phyloP scores from a whole-genome alignment of 2,888 invertebrate genomes.

The Callimorpha dominula region DNA sequence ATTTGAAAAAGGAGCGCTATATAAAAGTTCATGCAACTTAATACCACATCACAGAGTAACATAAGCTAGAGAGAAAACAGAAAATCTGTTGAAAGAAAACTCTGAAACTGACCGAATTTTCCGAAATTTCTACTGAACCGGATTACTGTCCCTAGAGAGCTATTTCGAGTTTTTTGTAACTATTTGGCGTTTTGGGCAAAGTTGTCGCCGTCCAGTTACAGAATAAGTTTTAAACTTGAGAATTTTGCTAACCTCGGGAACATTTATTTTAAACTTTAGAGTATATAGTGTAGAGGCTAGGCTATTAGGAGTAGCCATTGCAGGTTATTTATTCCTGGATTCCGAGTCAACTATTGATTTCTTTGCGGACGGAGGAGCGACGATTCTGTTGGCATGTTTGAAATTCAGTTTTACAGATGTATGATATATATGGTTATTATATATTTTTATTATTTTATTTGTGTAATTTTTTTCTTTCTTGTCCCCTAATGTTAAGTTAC shows the following conservation, averaged over 20 bases:
- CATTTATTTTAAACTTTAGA: background rate
- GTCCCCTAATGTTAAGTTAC: too few relatives aligned
- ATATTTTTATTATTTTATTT: too few relatives aligned
- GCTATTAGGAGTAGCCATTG: background rate
- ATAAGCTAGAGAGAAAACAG: background rate
- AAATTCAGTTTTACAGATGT: too few relatives aligned
- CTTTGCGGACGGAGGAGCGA: too few relatives aligned
- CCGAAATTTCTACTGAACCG: slow-evolving; percentile 6
- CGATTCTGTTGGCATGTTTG: too few relatives aligned
- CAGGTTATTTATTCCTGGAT: too few relatives aligned
- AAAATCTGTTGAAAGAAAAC: background rate
- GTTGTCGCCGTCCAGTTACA: background rate
- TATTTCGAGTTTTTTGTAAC: slow-evolving; percentile 8
- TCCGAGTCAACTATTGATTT: too few relatives aligned
- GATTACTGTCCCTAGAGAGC: slow-evolving; percentile 2
- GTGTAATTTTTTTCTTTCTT: too few relatives aligned
- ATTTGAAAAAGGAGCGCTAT: slow-evolving; percentile 5
- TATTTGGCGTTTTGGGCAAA: background rate
- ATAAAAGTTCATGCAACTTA: slow-evolving; percentile 15
- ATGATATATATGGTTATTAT: too few relatives aligned
- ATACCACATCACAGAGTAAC: background rate
- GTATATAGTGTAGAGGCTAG: background rate
- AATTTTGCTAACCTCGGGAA: background rate
- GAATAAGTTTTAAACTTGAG: background rate
- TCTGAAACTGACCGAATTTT: background rate